Conservation (phyloP, 2,888 invertebrate species). For the Drosophila putrida region DNA sequence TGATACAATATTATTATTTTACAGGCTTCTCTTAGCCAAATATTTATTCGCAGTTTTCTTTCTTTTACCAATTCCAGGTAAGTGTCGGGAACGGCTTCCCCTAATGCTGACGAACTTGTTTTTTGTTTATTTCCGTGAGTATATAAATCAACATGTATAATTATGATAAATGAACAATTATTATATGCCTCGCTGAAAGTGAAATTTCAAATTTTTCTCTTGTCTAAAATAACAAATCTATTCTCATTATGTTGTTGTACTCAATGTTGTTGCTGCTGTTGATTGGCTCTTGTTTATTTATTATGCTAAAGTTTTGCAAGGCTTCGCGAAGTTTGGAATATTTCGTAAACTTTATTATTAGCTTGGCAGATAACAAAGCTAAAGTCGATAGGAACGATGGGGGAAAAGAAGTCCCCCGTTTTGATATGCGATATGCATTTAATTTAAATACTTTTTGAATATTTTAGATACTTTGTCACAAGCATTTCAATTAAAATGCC, state of each 20-base stretch:
- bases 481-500: slow-evolving; percentile 74
- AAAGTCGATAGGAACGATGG: not conserved
- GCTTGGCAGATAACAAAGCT: slow-evolving; percentile 52
- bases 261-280: slow-evolving; percentile 35
- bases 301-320: slow-evolving; percentile 73
- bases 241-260: slow-evolving; percentile 65
- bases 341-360: slow-evolving; percentile 83
- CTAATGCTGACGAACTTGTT: not conserved
- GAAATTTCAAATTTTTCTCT: slow-evolving; percentile 52
- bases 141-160: slow-evolving; percentile 69
- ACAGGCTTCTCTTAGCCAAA: not conserved
- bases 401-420: not conserved
- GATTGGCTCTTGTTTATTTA: slow-evolving; percentile 71
- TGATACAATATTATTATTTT: slow-evolving; percentile 24
- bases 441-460: slow-evolving; percentile 66
- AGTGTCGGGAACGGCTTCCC: slow-evolving; percentile 40
- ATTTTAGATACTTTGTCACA: slow-evolving; percentile 51
- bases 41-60: slow-evolving; percentile 27
- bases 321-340: slow-evolving; percentile 76
- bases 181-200: slow-evolving; percentile 36
- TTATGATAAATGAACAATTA: slow-evolving; percentile 71
- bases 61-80: slow-evolving; percentile 55
- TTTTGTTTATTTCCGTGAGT: slow-evolving; percentile 37
- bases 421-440: slow-evolving; percentile 50
- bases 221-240: slow-evolving; percentile 69